These are phyloP conservation scores for Eptesicus fuscus DNA, from an alignment of 2,113 vertebrate species.

Conservation along the genomic window DNA sequence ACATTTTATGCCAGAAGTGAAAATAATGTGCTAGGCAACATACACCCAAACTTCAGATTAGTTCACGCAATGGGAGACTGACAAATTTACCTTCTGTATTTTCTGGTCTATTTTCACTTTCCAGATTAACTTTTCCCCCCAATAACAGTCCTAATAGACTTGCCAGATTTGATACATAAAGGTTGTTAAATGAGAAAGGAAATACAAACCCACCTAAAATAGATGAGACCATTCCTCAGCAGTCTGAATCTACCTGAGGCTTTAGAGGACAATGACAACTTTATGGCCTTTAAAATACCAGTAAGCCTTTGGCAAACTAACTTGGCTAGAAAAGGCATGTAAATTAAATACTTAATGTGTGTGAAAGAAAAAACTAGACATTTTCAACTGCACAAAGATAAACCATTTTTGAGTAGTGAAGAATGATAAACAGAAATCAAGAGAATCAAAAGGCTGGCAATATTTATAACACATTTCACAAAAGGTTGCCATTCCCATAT, in stretches of 20 bases:
- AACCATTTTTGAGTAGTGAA: neutral
- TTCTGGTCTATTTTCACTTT: constrained; percentile 44
- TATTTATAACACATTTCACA: neutral
- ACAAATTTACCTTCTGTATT: constrained; percentile 36
- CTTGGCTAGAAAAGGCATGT: constrained; percentile 46
- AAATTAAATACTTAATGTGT: constrained; percentile 60
- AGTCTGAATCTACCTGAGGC: neutral
- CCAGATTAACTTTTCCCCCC: constrained; percentile 27
- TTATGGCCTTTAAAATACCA: constrained; percentile 57
- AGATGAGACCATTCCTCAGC: neutral
- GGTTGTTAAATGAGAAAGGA: constrained; percentile 54
- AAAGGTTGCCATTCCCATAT: neutral
- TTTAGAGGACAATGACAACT: constrained; percentile 33
- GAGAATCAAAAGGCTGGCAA: neutral
- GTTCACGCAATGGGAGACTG: neutral
- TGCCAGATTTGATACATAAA: constrained; percentile 69
- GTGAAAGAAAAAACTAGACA: neutral
- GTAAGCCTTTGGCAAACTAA: constrained; percentile 50
- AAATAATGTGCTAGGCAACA: neutral
- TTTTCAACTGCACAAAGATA: neutral
- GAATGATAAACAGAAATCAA: neutral
- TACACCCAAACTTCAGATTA: neutral
- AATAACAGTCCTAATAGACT: constrained; percentile 60
- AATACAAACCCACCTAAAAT: constrained; percentile 12
- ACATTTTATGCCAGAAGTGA: neutral